A percentile compares a stretch with the other conserved stretches of the same genome.
Evolutionary conservation across 2,888 invertebrate species (phyloP).

Genomic region (Oeneis ivallda): DNA sequence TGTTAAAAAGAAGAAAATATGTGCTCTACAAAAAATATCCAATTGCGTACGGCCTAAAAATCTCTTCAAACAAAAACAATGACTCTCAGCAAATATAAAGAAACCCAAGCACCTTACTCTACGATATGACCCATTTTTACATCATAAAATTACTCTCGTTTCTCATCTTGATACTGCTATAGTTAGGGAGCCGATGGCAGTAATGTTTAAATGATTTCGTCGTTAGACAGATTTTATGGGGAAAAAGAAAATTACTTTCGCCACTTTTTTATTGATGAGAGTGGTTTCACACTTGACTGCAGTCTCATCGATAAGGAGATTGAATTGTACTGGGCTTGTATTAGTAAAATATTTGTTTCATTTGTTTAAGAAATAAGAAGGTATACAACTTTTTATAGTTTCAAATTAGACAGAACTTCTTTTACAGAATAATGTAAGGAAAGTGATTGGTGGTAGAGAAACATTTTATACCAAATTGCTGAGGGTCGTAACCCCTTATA

Average conservation of each 20-base stretch:
- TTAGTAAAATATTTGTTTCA: too few relatives aligned
- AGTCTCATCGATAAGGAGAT: not conserved
- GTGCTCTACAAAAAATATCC: not conserved
- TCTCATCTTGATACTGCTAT: slow-evolving; percentile 46
- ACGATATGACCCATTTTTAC: slow-evolving; percentile 68
- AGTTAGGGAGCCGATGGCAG: slow-evolving; percentile 2
- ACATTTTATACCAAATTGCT: too few relatives aligned
- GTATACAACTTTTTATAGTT: too few relatives aligned
- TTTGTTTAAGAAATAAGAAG: too few relatives aligned
- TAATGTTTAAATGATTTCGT: slow-evolving; percentile 12
- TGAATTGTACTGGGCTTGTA: too few relatives aligned
- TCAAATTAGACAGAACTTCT: too few relatives aligned
- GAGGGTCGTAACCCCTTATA: too few relatives aligned
- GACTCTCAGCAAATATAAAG: slow-evolving; percentile 70
- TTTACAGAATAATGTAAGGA: too few relatives aligned
- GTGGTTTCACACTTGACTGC: not conserved
- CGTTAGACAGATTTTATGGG: slow-evolving; percentile 4
- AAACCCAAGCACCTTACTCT: slow-evolving; percentile 51
- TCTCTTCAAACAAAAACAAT: slow-evolving; percentile 58
- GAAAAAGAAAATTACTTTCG: slow-evolving; percentile 8
- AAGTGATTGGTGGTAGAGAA: too few relatives aligned
- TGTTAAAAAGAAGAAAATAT: not conserved
- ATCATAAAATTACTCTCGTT: slow-evolving; percentile 65
- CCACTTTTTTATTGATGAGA: slow-evolving; percentile 9
- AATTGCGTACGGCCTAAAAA: not conserved